Base-by-base conservation (phyloP, 2,888 invertebrate genomes). In the Leptopilina drosophilae region DNA sequence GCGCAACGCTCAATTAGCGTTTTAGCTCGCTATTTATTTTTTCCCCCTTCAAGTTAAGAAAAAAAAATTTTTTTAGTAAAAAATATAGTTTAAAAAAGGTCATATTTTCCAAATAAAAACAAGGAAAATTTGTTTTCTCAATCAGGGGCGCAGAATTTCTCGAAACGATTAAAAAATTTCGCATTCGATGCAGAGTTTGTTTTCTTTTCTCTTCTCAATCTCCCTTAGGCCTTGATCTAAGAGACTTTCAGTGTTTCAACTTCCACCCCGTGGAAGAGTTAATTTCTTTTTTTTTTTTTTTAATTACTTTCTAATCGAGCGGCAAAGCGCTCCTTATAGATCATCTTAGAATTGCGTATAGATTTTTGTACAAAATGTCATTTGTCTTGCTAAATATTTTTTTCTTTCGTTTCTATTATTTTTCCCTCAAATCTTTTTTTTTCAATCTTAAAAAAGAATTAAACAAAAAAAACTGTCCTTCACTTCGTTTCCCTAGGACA, bases 341-440 rank as follows among this genome's bases (percentile, higher is more conserved):
- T 73, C n/a, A 56, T 62, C 62, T 62, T 73, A 73, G 73, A 73
- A 73, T 62, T 62, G 62, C 26, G 9, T 40, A 56, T 49, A 49
- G 49, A 14, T 49, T 69, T 73, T 53, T 73, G 73, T 73, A 73
- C 73, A 73, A 73, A 73, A 53, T 2, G 69, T 62, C 62, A 62
- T 62, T 62, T 15, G 62, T 20, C 59, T 62, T 62, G 62, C 62
- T 62, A 62, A 15, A 7, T 62, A 15, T n/a, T 15, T 59, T 59
- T 15, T n/a, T 56, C 12, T 15, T 15, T 59, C n/a, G 12, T 56
- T n/a, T 56, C 56, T 64, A 49, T 5, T 65, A 49, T 53, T 77
- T 80, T 49, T 79, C 78, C 20, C 1, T 79, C 46, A 69, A 77
- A 77, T 79, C 77, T 81, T 80, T 79, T 81, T 80, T 81, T 80